Evolutionary conservation across 2,888 invertebrate genomes (phyloP), one percentile per base, ranked within the genome.

Genomic region (Nomada fucata): DNA sequence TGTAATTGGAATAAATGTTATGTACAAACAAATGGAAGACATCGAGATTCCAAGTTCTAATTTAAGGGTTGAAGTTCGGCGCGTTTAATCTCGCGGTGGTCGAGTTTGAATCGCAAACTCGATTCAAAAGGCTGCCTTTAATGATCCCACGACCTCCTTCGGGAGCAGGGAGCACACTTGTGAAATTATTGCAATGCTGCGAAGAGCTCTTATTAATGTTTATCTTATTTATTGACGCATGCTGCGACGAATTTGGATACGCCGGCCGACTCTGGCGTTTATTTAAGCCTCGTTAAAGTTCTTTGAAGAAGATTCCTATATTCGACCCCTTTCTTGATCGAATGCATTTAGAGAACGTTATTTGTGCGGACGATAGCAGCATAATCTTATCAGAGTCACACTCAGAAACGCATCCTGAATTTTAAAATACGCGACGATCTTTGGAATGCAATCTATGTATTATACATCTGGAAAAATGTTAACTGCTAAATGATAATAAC

Each of bases 171-270:
- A n/a, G n/a, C n/a, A 65, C 52, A 36, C 20, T 65, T 52, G 9
- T 29, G n/a, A 20, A 52, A 65, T 52, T 13, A 52, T 52, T n/a
- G 4, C 20, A 50, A n/a, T 11, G 1, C 20, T 11, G 13, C 50
- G 11, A 23, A 29, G 10, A n/a, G n/a, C n/a, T 29, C 50, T 65
- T 9, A 65, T 52, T 65, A 29, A n/a, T 64, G 13, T 65, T 63
- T 52, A 65, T 20, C 15, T 20, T 20, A 29, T 0, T 50, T 36
- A 52, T 36, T 29, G 65, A 52, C 50, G 10, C 52, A 15, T 13
- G 2, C 59, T 15, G 13, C 15, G 13, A 29, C 2, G 9, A 29
- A 52, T 52, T 47, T 29, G 50, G 2, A 65, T 13, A 15, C 7
- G 1, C 5, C 1, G 0, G 2, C 0, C 2, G 15, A 11, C 1